phyloP scores from a whole-genome alignment of 1,140 invertebrate species.

The Mylabris phalerata region DNA sequence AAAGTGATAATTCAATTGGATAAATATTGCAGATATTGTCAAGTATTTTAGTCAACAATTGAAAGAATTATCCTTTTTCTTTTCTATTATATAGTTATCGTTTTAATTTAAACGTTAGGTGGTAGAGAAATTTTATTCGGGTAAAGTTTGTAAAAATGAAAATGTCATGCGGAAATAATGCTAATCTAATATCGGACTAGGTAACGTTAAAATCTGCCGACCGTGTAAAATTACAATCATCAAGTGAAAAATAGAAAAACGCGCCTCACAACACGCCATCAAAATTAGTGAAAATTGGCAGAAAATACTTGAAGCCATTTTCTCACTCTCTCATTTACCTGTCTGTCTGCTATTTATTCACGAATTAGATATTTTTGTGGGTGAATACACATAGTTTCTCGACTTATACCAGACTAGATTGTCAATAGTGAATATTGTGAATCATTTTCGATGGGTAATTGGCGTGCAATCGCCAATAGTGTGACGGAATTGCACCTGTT shows the following conservation, averaged over 20 bases:
- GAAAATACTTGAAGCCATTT: constrained; percentile 36
- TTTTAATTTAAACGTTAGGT: background rate
- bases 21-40: background rate
- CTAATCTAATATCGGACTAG: constrained; percentile 34
- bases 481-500: constrained; percentile 3
- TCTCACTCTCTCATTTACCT: constrained; percentile 3
- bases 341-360: too few species aligned
- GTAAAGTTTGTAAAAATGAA: constrained; percentile 3
- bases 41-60: background rate
- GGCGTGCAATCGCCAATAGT: constrained; percentile 6
- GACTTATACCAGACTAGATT: too few species aligned
- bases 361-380: too few species aligned
- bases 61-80: too few species aligned
- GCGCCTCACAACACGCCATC: constrained; percentile 34
- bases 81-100: too few species aligned
- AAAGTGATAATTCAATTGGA: background rate
- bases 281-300: constrained; percentile 42
- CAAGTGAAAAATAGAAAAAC: constrained; percentile 39
- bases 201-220: constrained; percentile 30
- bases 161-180: constrained; percentile 38
- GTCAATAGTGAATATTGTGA: too few species aligned
- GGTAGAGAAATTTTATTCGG: background rate
- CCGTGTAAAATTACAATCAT: constrained; percentile 41
- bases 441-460: background rate
- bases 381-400: too few species aligned